Percentiles rank a stretch among this genome's conserved stretches.
Conservation (phyloP, 2,888 invertebrate species). For the Melikaiella ostensackeni region DNA sequence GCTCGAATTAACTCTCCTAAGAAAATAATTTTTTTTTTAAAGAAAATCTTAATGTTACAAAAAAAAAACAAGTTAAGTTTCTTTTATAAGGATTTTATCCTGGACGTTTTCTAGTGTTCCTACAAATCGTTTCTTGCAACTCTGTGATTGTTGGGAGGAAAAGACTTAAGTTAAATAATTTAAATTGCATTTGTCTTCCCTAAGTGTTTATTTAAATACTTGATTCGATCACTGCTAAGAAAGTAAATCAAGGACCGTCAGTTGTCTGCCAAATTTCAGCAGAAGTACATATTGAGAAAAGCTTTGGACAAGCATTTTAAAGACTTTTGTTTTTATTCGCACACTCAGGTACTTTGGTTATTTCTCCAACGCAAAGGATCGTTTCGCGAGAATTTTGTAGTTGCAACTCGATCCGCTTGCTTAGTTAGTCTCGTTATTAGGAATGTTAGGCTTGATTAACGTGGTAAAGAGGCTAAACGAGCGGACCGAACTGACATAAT, state of each 20-base stretch:
- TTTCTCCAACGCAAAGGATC: neutral
- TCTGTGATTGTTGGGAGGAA: conserved; percentile 19
- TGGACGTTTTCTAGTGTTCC: conserved; percentile 2
- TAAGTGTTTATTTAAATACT: conserved; percentile 1
- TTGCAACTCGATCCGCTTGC: conserved; percentile 20
- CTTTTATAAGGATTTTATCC: conserved; percentile 24
- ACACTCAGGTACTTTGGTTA: neutral
- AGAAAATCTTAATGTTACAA: neutral
- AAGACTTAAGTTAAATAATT: conserved; percentile 17
- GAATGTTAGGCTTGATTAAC: conserved; percentile 23
- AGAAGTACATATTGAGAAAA: neutral
- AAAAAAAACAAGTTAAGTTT: conserved; percentile 30
- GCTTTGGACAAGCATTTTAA: neutral
- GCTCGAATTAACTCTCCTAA: conserved; percentile 13
- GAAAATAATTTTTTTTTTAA: neutral
- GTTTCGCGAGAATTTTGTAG: conserved; percentile 11
- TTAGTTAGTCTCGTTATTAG: conserved; percentile 32
- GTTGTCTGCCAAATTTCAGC: neutral
- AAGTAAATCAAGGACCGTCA: conserved; percentile 30
- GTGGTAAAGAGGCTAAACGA: conserved; percentile 14
- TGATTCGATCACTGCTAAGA: conserved; percentile 36
- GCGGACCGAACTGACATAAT: conserved; percentile 32
- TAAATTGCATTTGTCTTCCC: conserved; percentile 26
- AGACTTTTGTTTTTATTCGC: conserved; percentile 9
- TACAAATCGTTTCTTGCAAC: neutral